Conservation (phyloP, 1,140 invertebrate species). For the Pachypsylla venusta region DNA sequence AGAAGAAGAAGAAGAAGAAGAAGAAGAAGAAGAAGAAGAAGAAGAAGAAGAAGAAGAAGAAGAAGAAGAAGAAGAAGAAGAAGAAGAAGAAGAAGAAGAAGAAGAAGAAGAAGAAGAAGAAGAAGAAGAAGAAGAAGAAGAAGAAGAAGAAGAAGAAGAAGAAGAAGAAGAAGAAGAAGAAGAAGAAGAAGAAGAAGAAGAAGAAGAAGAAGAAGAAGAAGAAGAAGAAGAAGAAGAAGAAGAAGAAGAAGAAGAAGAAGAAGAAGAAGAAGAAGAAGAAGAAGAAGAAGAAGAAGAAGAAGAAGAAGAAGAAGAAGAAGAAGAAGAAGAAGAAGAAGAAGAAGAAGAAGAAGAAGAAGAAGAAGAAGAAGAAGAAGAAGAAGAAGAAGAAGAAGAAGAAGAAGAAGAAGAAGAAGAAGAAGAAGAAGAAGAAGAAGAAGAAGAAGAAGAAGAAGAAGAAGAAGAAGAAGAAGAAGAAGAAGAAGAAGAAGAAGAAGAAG, state of each 20-base stretch:
- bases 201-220: not conserved
- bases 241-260: not conserved
- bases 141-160: not conserved
- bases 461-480: not conserved
- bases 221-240: not conserved
- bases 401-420: not conserved
- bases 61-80: too few species aligned
- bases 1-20: too few species aligned
- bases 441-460: not conserved
- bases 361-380: not conserved
- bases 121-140: not conserved
- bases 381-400: constrained; percentile 7
- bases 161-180: not conserved
- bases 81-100: too few species aligned
- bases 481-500: not conserved
- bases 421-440: not conserved
- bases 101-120: not conserved
- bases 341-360: not conserved
- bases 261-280: not conserved
- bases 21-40: too few species aligned
- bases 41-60: too few species aligned
- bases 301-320: not conserved
- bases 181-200: not conserved
- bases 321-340: not conserved
- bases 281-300: not conserved